Base-by-base conservation (phyloP, 2,797 vertebrate genomes). In the Hemitrygon akajei region DNA sequence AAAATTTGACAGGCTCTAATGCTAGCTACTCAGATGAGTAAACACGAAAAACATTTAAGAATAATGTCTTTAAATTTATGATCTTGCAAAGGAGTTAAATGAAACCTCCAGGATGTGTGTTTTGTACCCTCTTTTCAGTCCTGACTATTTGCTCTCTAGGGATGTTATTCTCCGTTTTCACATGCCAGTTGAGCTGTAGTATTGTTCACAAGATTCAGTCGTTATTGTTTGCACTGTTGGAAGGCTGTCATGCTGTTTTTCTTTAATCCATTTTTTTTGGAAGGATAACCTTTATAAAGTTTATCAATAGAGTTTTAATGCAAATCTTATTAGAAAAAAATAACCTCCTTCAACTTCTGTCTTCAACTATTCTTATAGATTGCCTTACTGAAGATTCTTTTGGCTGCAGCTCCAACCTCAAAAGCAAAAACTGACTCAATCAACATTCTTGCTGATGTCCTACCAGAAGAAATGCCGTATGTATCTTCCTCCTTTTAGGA, bases 391-490 rank as follows among this genome's bases (percentile, higher is more conserved):
- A 99, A 99, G 96, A 99, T 99, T 95, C 97, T 99, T 1, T 97
- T 99, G 0, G 98, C 98, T 7, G 99, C 98, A 93, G 99, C 98
- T 30, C 99, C 99, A 1, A 99, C 99, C 37, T 99, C 99, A 94
- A 99, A 99, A 97, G 98, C 99, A 95, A 99, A 99, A 96, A 99
- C 99, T 0, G 99, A 99, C 95, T 99, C 99, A 37, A 99, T 99
- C 96, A 99, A 99, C 95, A 99, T 99, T 96, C 95, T 99, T 94
- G 99, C 99, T 0, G 99, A 99, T 0, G 98, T 99, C 77, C 95
- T 99, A 94, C 98, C 99, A 0, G 99, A 99, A 95, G 99, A 99
- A 96, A 99, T 99, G 99, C 99, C 99, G 99, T 99, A 96, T 98
- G 98, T 98, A 71, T n/a, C 7, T 37, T 34, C 18, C n/a, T 87